Conservation (phyloP, 2,797 vertebrate genomes). For the Sebastes glaucus region DNA sequence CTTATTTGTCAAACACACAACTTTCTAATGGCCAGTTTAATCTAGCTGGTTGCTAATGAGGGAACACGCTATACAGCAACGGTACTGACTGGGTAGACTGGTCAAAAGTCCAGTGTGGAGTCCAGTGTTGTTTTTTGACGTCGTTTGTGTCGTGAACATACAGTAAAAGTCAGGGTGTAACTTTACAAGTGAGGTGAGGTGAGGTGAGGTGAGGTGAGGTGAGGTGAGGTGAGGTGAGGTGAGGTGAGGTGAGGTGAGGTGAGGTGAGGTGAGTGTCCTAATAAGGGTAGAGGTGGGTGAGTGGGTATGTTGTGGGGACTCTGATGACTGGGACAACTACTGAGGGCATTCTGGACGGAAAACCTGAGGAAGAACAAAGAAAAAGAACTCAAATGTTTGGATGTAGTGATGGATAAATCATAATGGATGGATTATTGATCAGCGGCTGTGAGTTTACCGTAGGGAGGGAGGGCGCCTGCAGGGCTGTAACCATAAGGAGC, state of each 20-base stretch:
- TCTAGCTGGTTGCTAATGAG: not conserved
- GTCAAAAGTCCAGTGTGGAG: not conserved
- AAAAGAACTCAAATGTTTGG: slow-evolving; percentile 45
- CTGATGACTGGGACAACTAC: slow-evolving; percentile 71
- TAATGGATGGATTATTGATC: slow-evolving; percentile 31
- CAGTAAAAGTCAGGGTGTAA: not conserved
- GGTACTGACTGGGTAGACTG: not conserved
- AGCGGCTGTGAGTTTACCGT: slow-evolving; percentile 80
- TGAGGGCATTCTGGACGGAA: slow-evolving; percentile 69
- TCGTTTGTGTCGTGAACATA: not conserved
- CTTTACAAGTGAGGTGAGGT: slow-evolving; percentile 30
- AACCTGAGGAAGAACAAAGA: slow-evolving; percentile 63
- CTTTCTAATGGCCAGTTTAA: not conserved
- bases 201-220: slow-evolving; percentile 37
- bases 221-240: slow-evolving; percentile 34
- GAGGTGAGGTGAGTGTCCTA: slow-evolving; percentile 35
- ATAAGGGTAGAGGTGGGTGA: slow-evolving; percentile 66
- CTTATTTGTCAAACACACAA: not conserved
- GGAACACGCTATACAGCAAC: not conserved
- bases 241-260: not conserved
- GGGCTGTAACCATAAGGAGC: slow-evolving; percentile 90
- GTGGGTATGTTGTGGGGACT: slow-evolving; percentile 56
- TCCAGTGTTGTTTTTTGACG: not conserved
- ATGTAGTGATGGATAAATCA: slow-evolving; percentile 13
- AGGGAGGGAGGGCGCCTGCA: slow-evolving; percentile 85